Conservation (phyloP, 2,888 invertebrate genomes). For the Leucozona laternaria region DNA sequence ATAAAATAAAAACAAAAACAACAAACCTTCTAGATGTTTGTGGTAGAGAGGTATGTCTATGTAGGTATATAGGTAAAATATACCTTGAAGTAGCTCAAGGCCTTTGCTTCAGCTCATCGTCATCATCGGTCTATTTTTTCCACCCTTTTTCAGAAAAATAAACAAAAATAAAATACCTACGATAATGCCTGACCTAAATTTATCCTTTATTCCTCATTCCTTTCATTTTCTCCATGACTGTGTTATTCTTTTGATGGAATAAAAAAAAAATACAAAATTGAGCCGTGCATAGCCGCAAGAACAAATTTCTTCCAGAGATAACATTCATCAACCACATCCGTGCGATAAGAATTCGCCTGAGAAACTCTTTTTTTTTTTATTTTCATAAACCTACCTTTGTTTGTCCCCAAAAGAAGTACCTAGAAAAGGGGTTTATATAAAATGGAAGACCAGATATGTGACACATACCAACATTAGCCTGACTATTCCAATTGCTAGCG, state of each 20-base stretch:
- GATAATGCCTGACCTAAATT: constrained; percentile 74
- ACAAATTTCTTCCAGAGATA: constrained; percentile 63
- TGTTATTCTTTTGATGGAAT: constrained; percentile 32
- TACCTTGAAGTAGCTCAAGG: constrained; percentile 71
- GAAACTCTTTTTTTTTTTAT: constrained; percentile 28
- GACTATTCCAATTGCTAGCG: constrained; percentile 56
- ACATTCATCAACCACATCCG: constrained; percentile 63
- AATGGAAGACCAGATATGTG: constrained; percentile 4
- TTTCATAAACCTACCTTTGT: constrained; percentile 27
- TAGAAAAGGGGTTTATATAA: constrained; percentile 3
- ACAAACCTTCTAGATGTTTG: not conserved
- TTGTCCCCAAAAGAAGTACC: constrained; percentile 35
- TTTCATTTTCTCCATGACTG: constrained; percentile 40
- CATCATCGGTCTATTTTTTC: constrained; percentile 59
- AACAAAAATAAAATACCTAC: constrained; percentile 15
- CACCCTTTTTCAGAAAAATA: constrained; percentile 6
- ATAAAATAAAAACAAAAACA: constrained; percentile 5
- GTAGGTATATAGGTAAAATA: not conserved
- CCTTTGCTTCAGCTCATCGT: constrained; percentile 56
- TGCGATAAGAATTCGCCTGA: constrained; percentile 58
- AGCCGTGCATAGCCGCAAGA: constrained; percentile 62
- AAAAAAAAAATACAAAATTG: constrained; percentile 29
- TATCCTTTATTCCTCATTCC: constrained; percentile 51
- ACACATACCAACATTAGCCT: constrained; percentile 56
- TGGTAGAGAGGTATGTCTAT: not conserved